Evolutionary conservation across 1,140 invertebrate species (phyloP).

Genomic region (Sycophila sp.): DNA sequence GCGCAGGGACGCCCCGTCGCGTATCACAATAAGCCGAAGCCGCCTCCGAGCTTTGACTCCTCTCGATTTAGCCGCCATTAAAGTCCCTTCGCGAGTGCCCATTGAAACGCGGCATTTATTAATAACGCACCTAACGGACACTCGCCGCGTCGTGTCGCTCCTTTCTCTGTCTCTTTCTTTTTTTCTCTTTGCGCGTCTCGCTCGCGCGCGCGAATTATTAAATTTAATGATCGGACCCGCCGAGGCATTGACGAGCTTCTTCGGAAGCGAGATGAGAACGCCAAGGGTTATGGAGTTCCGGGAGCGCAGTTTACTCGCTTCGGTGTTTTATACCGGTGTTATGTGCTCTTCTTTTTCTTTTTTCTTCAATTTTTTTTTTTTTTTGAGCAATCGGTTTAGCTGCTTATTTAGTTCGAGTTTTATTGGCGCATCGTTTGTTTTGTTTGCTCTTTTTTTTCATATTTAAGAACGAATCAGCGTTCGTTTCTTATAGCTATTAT

Average conservation of each 20-base stretch:
- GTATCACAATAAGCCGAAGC: background rate
- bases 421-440: too few relatives aligned
- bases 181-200: background rate
- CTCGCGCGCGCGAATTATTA: slow-evolving; percentile 19
- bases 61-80: background rate
- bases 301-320: background rate
- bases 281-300: background rate
- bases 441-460: too few relatives aligned
- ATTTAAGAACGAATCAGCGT: too few relatives aligned
- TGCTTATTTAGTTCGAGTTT: too few relatives aligned
- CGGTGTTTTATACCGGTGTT: too few relatives aligned
- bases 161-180: too few relatives aligned
- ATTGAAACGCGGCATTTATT: background rate
- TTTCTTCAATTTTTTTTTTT: too few relatives aligned
- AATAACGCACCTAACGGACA: background rate
- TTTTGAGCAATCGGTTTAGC: too few relatives aligned
- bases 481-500: too few relatives aligned
- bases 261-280: background rate
- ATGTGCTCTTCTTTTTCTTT: too few relatives aligned
- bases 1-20: background rate
- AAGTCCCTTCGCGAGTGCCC: too few relatives aligned
- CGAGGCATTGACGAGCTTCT: background rate
- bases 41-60: too few relatives aligned
- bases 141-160: background rate
- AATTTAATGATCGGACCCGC: slow-evolving; percentile 25